A percentile compares a stretch with the other conserved stretches of the same genome.
These are phyloP conservation scores for Pyrrhosoma nymphula DNA, from an alignment of 2,888 invertebrate species.

Conservation along the genomic window DNA sequence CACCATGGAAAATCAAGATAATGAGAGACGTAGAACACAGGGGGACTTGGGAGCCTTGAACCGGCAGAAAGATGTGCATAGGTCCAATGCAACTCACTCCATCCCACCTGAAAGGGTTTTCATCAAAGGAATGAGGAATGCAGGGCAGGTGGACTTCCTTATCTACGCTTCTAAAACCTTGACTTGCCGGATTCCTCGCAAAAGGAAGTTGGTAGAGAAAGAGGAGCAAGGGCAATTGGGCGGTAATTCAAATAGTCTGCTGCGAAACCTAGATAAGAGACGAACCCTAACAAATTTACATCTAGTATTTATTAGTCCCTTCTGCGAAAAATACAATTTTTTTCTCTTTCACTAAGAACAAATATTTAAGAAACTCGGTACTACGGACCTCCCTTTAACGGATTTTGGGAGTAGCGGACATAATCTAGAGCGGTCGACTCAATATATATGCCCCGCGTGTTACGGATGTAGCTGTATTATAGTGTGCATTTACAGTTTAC, in stretches of 20 bases:
- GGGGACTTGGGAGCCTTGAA: background rate
- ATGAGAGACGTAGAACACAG: background rate
- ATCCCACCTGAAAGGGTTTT: slow-evolving; percentile 28
- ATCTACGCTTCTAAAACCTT: slow-evolving; percentile 48
- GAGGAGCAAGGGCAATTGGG: background rate
- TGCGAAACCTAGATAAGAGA: background rate
- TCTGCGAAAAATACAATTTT: background rate
- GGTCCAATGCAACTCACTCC: slow-evolving; percentile 8
- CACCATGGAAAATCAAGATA: background rate
- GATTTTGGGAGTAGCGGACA: too few species aligned
- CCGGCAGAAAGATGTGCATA: background rate
- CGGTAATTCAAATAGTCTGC: slow-evolving; percentile 21
- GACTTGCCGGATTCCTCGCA: slow-evolving; percentile 54
- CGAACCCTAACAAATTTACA: background rate
- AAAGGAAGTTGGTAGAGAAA: slow-evolving; percentile 34
- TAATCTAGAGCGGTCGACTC: too few species aligned
- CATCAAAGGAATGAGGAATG: slow-evolving; percentile 56
- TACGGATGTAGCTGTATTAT: too few species aligned
- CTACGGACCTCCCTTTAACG: too few species aligned
- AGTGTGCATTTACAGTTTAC: too few species aligned
- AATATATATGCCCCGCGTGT: too few species aligned
- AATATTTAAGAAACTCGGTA: too few species aligned
- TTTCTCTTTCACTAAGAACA: background rate
- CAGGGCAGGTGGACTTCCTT: slow-evolving; percentile 62
- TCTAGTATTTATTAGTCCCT: slow-evolving; percentile 23